These are phyloP conservation scores for Premnoplex brunnescens DNA, from an alignment of 2,797 vertebrate species.

Conservation along the genomic window DNA sequence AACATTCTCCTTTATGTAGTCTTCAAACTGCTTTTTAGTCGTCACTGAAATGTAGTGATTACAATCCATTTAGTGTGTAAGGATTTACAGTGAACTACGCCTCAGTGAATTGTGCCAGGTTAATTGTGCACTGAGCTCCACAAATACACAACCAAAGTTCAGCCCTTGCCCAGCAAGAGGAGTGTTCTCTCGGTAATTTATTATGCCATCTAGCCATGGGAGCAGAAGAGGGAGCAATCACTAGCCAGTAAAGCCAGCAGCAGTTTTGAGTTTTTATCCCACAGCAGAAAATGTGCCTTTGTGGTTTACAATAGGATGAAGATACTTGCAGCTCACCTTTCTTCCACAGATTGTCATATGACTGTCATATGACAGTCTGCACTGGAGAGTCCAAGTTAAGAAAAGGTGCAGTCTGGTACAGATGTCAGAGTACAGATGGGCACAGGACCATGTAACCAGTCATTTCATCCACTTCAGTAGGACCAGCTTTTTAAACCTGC, in stretches of 20 bases:
- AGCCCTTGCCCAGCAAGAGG: neutral
- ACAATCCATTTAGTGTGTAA: neutral
- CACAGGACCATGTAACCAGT: neutral
- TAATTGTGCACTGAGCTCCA: conserved; percentile 11
- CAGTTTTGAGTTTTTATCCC: neutral
- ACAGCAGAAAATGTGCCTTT: neutral
- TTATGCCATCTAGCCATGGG: neutral
- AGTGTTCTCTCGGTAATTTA: neutral
- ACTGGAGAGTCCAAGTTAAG: neutral
- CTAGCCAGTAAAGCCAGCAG: neutral
- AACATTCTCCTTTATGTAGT: conserved; percentile 6
- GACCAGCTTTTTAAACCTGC: neutral
- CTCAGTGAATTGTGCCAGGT: neutral
- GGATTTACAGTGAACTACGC: conserved; percentile 12
- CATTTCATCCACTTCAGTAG: neutral
- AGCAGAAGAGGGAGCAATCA: neutral
- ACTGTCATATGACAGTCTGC: neutral
- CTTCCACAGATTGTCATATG: neutral
- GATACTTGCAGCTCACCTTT: neutral
- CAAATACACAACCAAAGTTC: conserved; percentile 5
- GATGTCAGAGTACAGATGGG: neutral
- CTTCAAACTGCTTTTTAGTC: neutral
- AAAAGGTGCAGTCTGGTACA: neutral
- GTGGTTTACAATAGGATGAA: neutral
- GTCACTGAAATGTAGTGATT: neutral